These are phyloP conservation scores for Drosophila anceps DNA, from an alignment of 2,888 invertebrate genomes.

Conservation along the genomic window DNA sequence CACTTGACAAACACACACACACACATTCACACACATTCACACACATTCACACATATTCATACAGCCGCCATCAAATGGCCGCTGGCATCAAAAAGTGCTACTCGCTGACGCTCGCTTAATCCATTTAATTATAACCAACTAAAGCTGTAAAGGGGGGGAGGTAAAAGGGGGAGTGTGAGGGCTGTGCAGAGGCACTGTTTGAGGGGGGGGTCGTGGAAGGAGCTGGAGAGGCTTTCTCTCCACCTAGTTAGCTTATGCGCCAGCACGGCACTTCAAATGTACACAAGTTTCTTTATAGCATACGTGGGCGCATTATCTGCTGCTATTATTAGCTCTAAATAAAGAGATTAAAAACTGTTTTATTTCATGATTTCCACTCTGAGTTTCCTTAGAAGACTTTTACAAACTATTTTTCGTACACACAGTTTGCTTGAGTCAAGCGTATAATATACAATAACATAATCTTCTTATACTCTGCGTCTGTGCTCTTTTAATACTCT, in stretches of 20 bases:
- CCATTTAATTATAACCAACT: slow-evolving; percentile 55
- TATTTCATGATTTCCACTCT: not conserved
- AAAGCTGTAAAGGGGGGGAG: not conserved
- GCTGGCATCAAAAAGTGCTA: slow-evolving; percentile 60
- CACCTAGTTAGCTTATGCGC: slow-evolving; percentile 9
- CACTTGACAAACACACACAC: not conserved
- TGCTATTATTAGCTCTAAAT: slow-evolving; percentile 22
- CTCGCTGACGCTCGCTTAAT: slow-evolving; percentile 61
- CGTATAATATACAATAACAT: not conserved
- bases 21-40: not conserved
- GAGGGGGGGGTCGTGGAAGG: not conserved
- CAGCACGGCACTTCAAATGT: slow-evolving; percentile 20
- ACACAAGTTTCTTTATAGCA: slow-evolving; percentile 36
- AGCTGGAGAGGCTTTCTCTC: not conserved
- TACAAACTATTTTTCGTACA: not conserved
- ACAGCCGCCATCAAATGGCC: slow-evolving; percentile 57
- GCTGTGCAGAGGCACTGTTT: not conserved
- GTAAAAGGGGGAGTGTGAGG: not conserved
- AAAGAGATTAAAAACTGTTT: slow-evolving; percentile 6
- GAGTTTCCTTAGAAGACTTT: not conserved
- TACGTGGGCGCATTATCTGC: slow-evolving; percentile 31
- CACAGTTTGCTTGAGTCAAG: not conserved
- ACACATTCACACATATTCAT: slow-evolving; percentile 9
- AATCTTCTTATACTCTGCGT: not conserved
- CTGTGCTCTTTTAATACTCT: not conserved